Evolutionary conservation across 2,113 vertebrate genomes (phyloP), one percentile per base, ranked within the genome.

Genomic region (Platysteira castanea): DNA sequence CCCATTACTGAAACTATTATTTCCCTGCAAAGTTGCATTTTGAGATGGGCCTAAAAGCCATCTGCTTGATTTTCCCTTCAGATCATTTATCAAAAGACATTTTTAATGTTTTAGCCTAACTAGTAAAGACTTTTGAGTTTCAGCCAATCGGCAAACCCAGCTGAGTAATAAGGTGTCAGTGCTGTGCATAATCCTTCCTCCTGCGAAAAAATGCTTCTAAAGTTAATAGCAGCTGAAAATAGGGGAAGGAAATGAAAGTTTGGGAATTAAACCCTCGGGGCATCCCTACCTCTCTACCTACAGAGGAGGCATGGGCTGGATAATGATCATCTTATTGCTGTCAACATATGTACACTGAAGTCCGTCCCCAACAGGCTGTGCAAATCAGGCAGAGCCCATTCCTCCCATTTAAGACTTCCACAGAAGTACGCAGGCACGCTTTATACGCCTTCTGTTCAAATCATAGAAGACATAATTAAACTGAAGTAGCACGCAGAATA

Each of bases 1-100:
- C 53, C 61, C 81, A 74, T 95, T 91, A 88, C 87, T 50, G 63
- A 88, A 95, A 87, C 93, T 90, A 90, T 88, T 96, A 93, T 89
- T 91, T 95, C 87, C 64, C 54, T 61, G 74, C 68, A 88, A 94
- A 94, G 60, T 52, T 70, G 75, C 85, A 59, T 35, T 1, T 0
- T 74, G 68, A 93, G 57, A 90, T 19, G 20, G 67, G 53, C 75
- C 93, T 93, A 94, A 95, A 87, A 95, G 87, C 71, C 93, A 96
- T 96, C 89, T 95, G 87, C 95, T 92, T 95, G 84, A 89, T 95
- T 97, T 92, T 85, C 79, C 81, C 86, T 95, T 97, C 92, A 94
- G 91, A 93, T 91, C 90, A 92, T 92, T 94, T 95, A 84, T 96
- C 78, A 84, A 84, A 97, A 96, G 94, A 89, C 78, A 86, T 73